A percentile compares a stretch with the other conserved stretches of the same genome.
phyloP scores from a whole-genome alignment of 2,113 vertebrate species.

The Equus quagga region DNA sequence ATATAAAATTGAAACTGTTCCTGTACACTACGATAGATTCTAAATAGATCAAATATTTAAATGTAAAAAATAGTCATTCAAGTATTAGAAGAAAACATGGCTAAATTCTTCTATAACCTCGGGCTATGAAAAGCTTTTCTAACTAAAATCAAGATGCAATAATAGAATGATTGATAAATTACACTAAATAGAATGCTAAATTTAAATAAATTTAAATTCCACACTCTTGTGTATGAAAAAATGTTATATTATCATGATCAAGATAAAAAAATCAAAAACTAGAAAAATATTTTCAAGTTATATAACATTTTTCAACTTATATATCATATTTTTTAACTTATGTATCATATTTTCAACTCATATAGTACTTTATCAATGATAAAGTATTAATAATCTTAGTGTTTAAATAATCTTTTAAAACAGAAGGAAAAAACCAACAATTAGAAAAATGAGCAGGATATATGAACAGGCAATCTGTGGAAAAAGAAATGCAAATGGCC shows the following conservation, averaged over 20 bases:
- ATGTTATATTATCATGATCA: background rate
- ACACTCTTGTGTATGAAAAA: background rate
- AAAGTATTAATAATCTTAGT: background rate
- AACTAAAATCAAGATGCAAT: background rate
- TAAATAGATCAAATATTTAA: background rate
- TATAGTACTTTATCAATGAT: background rate
- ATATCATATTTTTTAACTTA: background rate
- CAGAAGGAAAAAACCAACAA: background rate
- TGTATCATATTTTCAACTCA: background rate
- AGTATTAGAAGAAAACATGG: background rate
- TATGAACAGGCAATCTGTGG: background rate
- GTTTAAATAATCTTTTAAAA: background rate
- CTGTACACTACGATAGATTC: background rate
- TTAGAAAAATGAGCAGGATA: background rate
- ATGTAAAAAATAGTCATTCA: background rate
- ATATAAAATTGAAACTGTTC: background rate
- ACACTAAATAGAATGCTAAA: background rate
- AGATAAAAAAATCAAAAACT: background rate
- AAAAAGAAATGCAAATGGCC: background rate
- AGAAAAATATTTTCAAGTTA: background rate
- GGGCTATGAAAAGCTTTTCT: background rate
- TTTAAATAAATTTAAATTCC: background rate
- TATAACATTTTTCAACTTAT: background rate
- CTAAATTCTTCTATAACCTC: slow-evolving; percentile 28
- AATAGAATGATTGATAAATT: background rate